Conservation (phyloP, 2,113 vertebrate genomes). For the Crypturellus undulatus region DNA sequence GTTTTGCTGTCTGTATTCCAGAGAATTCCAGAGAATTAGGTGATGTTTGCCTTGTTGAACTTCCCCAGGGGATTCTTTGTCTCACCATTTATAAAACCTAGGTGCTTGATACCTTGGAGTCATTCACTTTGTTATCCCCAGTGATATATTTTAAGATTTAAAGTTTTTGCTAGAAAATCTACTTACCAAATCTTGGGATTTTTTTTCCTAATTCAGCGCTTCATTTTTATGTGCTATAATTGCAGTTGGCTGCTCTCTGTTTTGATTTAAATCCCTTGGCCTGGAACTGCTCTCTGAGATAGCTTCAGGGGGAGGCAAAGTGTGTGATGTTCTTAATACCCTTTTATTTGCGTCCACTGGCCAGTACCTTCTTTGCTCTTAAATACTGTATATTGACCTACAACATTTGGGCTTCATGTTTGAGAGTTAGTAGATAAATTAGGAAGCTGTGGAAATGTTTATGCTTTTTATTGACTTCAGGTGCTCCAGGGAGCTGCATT, state of each 20-base stretch:
- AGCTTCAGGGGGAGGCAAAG: not conserved
- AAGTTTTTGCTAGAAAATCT: not conserved
- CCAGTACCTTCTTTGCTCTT: not conserved
- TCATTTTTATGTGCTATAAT: not conserved
- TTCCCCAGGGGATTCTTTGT: not conserved
- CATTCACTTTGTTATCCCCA: not conserved
- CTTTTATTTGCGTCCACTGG: not conserved
- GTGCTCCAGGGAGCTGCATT: constrained; percentile 42
- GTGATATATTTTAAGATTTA: not conserved
- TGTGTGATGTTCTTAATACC: not conserved
- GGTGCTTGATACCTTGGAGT: not conserved
- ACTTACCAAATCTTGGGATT: not conserved
- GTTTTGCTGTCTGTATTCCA: not conserved
- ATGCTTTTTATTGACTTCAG: constrained; percentile 38
- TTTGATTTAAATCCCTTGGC: not conserved
- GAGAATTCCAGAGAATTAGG: not conserved
- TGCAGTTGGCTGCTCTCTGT: not conserved
- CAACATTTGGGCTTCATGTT: not conserved
- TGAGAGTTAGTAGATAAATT: not conserved
- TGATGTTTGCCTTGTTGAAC: not conserved
- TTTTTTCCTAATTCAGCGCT: not conserved
- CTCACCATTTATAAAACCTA: not conserved
- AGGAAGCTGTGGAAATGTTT: constrained; percentile 20
- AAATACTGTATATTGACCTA: not conserved
- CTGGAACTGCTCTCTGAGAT: not conserved